Evolutionary conservation across 2,797 vertebrate species (phyloP), one percentile per base, ranked within the genome.

Genomic region (Hydrocynus forskahlii): DNA sequence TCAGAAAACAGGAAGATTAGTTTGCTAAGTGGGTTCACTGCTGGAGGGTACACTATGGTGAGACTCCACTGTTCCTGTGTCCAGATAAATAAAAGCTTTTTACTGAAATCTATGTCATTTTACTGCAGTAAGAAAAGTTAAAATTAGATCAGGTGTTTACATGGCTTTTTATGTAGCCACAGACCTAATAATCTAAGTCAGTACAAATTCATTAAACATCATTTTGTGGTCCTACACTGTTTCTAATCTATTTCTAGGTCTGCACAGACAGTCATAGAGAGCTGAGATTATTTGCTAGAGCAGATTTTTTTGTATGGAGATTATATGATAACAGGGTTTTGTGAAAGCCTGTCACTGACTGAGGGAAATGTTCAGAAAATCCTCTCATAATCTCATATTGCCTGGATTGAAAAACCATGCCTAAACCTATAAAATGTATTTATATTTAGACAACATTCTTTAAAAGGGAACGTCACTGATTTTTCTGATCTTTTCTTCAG

Each of bases 231-330:
- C 29, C 29, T 29, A 29, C 29, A 29, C 1, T 29, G 29, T 29
- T 29, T 29, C 29, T 29, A 29, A 29, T 35, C 17, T 64, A 14
- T 23, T 43, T 13, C 17, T 8, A 48, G 48, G 59, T 52, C 50
- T 68, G 35, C 50, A 60, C 52, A 73, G 8, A 43, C 59, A 25
- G 13, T 1, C 12, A 54, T 63, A 48, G 74, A 64, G 23, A 60
- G 54, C n/a, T 55, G 64, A 63, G 43, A 69, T 69, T 79, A 79
- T 17, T 64, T 67, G 55, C 23, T 62, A 52, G 14, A 25, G 6
- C 54, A 68, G 79, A 75, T 83, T n/a, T 66, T 43, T 60, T 52
- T 29, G 29, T 63, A 7, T 55, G 43, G 71, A 83, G 77, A 79
- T 83, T n/a, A 50, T 64, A n/a, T 10, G 29, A 29, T 29, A 1